Evolutionary conservation across 2,113 vertebrate species (phyloP).

Genomic region (Peromyscus californicus): DNA sequence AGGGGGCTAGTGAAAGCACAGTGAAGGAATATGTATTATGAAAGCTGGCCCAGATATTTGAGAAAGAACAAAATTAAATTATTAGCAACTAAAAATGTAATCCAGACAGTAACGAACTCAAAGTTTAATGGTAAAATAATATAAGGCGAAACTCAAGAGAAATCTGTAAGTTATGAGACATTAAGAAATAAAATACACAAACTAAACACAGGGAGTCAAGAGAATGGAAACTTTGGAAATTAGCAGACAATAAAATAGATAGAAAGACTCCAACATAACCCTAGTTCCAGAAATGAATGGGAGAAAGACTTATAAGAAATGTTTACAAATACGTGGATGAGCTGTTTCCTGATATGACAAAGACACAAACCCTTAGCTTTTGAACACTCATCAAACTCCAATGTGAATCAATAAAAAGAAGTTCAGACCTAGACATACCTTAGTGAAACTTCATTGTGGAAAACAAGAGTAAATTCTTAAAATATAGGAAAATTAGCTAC

Average conservation of each 20-base stretch:
- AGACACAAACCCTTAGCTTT: neutral
- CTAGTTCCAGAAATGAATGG: neutral
- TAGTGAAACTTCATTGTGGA: neutral
- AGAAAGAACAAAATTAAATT: neutral
- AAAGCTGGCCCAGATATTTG: neutral
- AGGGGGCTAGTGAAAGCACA: neutral
- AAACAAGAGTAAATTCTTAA: neutral
- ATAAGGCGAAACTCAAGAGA: conserved; percentile 35
- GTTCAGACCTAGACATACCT: neutral
- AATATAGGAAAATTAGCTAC: neutral
- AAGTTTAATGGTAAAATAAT: neutral
- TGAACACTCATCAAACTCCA: neutral
- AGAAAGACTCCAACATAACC: neutral
- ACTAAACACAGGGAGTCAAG: neutral
- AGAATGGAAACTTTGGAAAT: neutral
- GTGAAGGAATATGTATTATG: neutral
- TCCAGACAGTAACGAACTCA: neutral
- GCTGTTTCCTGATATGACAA: neutral
- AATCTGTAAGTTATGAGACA: neutral
- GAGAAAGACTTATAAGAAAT: conserved; percentile 42
- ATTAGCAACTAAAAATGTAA: conserved; percentile 15
- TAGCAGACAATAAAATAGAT: conserved; percentile 9
- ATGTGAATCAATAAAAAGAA: conserved; percentile 25
- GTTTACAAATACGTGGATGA: neutral
- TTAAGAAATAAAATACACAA: neutral